Percentiles rank a stretch among this genome's conserved stretches.
phyloP scores from a whole-genome alignment of 2,113 vertebrate genomes.

The Callipepla squamata region DNA sequence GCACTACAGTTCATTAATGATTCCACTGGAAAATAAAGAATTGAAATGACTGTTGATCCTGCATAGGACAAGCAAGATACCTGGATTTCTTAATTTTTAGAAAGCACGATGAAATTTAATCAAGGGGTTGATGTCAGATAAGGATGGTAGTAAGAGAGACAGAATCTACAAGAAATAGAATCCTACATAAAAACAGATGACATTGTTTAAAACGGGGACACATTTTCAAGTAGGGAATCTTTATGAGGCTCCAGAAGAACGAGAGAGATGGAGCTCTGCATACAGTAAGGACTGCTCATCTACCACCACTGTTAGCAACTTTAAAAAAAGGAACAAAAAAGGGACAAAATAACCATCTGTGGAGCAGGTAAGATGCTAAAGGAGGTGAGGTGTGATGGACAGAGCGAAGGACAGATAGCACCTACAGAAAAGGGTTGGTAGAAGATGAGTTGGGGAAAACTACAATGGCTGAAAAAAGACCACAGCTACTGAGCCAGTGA shows the following conservation, averaged over 20 bases:
- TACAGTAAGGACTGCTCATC: neutral
- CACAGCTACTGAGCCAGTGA: neutral
- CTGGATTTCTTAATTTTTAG: neutral
- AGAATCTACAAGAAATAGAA: neutral
- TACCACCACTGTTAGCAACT: neutral
- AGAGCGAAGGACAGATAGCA: neutral
- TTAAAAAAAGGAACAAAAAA: neutral
- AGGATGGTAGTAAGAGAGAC: neutral
- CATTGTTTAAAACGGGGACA: neutral
- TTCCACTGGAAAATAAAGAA: constrained; percentile 10
- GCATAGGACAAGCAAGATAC: neutral
- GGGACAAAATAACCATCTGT: neutral
- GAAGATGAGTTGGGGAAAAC: neutral
- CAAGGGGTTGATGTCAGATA: neutral
- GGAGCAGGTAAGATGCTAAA: neutral
- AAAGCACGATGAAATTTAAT: constrained; percentile 22
- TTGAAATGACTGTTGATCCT: neutral
- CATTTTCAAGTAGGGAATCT: neutral
- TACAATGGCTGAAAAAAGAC: neutral
- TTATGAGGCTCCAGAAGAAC: neutral
- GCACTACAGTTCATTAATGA: neutral
- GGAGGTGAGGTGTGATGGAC: neutral
- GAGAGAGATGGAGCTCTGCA: neutral
- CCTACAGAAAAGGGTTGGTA: neutral
- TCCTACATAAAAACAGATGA: neutral